Evolutionary conservation across 1,140 invertebrate species (phyloP), one percentile per base, ranked within the genome.

Genomic region (Samia ricini): DNA sequence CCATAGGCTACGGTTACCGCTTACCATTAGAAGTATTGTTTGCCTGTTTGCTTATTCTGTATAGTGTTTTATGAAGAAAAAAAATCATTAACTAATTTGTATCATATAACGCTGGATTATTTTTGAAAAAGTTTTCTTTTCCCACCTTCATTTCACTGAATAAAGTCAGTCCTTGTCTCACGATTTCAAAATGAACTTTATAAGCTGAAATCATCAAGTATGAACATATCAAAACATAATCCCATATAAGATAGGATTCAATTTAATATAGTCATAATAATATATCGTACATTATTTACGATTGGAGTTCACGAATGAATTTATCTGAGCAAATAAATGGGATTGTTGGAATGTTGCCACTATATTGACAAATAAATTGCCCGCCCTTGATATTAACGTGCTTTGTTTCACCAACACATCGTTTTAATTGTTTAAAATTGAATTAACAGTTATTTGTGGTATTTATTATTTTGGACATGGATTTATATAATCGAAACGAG

Each of bases 341-440:
- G 29, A 62, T 72, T 68, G 63, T 67, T 74, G 71, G 71, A 74
- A 64, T 64, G 48, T 49, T 71, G 71, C 71, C 71, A 74, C 64
- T 60, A 62, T 74, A 68, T 71, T 62, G 68, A 74, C 65, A 74
- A 71, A 69, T 63, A 67, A 66, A 64, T 63, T 60, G 42, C 15
- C 60, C 48, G 65, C 24, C 49, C 56, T 67, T 63, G 60, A 33
- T 60, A 67, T 22, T 36, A 60, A 42, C 33, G 33, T 42, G 54
- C 56, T 57, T 57, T 57, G 56, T 57, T 33, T 24, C n/a, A 24
- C 33, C 33, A 42, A 10, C 33, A 15, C n/a, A 42, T 15, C 12
- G 33, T 42, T 42, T 42, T 42, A 42, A 42, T 42, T 42, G 33
- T 42, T 42, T 42, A 42, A 42, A 12, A 42, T 42, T 42, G 10